Evolutionary conservation across 2,113 vertebrate species (phyloP), one percentile per base, ranked within the genome.

Genomic region (Notarius lentiginosus): DNA sequence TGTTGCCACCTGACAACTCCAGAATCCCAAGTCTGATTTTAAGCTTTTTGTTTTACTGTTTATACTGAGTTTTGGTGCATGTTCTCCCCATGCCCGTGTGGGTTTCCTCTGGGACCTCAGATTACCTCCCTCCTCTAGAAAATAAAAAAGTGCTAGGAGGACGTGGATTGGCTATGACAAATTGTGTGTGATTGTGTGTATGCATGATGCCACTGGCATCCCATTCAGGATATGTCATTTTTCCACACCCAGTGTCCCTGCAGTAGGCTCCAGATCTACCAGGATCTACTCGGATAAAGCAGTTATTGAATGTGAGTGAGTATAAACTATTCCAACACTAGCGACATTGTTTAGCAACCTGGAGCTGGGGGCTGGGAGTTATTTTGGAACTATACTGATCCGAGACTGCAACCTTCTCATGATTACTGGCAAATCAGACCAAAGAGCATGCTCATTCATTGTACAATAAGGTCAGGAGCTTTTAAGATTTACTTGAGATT

Each of bases 261-360:
- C 7, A 2, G 51, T 77, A 55, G 49, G 4, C 75, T 55, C 49
- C 5, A 77, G 75, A 77, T 55, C 14, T 27, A 77, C 49, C 75
- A 58, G 4, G 4, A 34, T 7, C 27, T 27, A 24, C 75, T 8
- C 55, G 75, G 51, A 77, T 55, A 77, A 77, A 55, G 51, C 17
- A 2, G 27, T 58, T 80, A 60, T 11, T 80, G 27, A 80, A 34
- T 58, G 27, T 60, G 53, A 58, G 27, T 80, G 77, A 60, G 49
- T 80, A 58, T 18, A 17, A 34, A 60, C 55, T 56, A 15, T 34
- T 34, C 24, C 27, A 80, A 80, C 77, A 58, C 77, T 80, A 20
- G 17, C 47, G 22, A 80, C 55, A 80, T 60, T 80, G 77, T 60
- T 80, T 80, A 80, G 7, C 27, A 58, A 58, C 27, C 77, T 80